phyloP scores from a whole-genome alignment of 2,113 vertebrate genomes.

The Entomyzon cyanotis region DNA sequence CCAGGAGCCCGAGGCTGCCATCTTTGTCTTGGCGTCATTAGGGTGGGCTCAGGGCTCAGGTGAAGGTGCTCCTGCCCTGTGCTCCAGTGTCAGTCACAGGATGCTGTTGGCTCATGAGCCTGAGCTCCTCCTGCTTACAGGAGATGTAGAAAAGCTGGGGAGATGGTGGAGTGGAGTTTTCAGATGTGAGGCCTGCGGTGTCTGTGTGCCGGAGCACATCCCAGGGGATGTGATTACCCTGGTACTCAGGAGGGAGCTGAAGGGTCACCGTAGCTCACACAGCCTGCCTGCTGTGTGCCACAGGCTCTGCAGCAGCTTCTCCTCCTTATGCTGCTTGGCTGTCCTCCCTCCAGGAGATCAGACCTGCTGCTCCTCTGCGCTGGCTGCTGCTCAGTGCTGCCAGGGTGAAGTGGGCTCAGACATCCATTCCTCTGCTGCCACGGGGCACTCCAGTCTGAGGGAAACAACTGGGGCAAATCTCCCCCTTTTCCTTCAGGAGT shows the following conservation, averaged over 20 bases:
- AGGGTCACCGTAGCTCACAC: not conserved
- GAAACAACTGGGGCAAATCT: not conserved
- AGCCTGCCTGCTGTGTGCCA: fast-evolving
- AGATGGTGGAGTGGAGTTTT: not conserved
- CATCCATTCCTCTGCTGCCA: not conserved
- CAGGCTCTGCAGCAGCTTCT: not conserved
- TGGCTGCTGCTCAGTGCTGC: not conserved
- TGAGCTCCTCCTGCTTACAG: not conserved
- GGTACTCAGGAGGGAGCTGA: not conserved
- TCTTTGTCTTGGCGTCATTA: not conserved
- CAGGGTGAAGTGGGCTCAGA: not conserved
- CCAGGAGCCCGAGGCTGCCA: not conserved
- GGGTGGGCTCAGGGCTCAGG: not conserved
- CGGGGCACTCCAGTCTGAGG: not conserved
- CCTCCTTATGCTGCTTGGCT: not conserved
- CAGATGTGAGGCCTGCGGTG: not conserved
- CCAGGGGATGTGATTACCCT: not conserved
- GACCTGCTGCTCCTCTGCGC: not conserved
- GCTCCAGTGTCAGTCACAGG: not conserved
- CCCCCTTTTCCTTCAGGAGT: not conserved
- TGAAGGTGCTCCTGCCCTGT: not conserved
- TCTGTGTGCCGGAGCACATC: not conserved
- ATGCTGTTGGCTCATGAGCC: not conserved
- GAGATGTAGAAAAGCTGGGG: not conserved
- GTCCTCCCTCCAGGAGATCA: not conserved